These are phyloP conservation scores for Eupithecia insigniata DNA, from an alignment of 2,888 invertebrate genomes.

Conservation along the genomic window DNA sequence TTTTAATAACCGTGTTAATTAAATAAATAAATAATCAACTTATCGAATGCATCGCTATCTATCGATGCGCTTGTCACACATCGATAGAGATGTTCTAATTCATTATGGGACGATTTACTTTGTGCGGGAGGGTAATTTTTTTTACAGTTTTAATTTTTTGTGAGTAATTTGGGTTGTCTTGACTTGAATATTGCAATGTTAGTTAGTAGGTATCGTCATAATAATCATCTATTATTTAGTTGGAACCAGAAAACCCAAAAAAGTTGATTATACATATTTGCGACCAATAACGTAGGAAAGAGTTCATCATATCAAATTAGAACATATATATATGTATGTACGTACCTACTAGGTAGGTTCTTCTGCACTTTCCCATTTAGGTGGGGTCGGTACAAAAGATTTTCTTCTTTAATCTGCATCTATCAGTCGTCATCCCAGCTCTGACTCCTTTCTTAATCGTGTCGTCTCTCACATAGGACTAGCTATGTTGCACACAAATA, in stretches of 20 bases:
- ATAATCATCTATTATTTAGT: not conserved
- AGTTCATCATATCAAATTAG: not conserved
- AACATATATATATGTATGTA: not conserved
- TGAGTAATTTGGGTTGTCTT: not conserved
- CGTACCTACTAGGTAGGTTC: too few relatives aligned
- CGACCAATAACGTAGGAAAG: not conserved
- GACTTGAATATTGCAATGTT: not conserved
- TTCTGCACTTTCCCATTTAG: not conserved
- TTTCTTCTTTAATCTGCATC: not conserved
- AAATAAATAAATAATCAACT: too few relatives aligned
- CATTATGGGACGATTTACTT: too few relatives aligned
- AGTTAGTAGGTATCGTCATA: not conserved
- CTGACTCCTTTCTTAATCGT: not conserved
- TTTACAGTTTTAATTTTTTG: too few relatives aligned
- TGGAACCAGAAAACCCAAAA: too few relatives aligned
- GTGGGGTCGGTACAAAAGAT: not conserved
- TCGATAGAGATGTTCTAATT: constrained; percentile 18
- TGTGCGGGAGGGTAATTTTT: too few relatives aligned
- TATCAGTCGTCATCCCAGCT: not conserved
- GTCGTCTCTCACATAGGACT: not conserved
- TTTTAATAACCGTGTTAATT: too few relatives aligned
- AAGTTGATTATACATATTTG: too few relatives aligned
- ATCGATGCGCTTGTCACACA: not conserved
- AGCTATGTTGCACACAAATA: not conserved
- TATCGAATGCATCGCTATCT: not conserved